Base-by-base conservation (phyloP, 2,113 vertebrate species). In the Otolemur garnettii region DNA sequence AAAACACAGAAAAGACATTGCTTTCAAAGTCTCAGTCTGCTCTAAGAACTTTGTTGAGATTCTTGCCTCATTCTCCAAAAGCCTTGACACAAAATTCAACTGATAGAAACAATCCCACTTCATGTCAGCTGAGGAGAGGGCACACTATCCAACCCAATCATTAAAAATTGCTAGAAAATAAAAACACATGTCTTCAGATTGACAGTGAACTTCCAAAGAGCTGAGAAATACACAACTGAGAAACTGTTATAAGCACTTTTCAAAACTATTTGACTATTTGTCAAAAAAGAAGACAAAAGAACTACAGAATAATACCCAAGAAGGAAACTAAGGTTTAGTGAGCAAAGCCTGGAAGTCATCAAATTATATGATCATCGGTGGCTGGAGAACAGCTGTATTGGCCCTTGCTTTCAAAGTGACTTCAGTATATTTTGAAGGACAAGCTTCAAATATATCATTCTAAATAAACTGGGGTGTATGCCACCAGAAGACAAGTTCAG, bases 1-100 rank as follows among this genome's bases (percentile, higher is more conserved):
- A 75, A 94, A 95, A 87, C 88, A 55, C 83, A 90, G 69, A 96
- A 83, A 94, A 86, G 93, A 96, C 85, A 62, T 50, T 91, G 94
- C 92, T 94, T 95, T 88, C 94, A 91, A 97, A 93, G 60, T 82
- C 82, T 68, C 66, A 35, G 59, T 91, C 59, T 94, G 13, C 26
- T 97, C 95, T 94, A 95, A 88, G 91, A 93, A 81, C 53, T 35
- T 91, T 88, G 59, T 45, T 75, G 96, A 78, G 79, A 91, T 69
- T 69, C 71, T 91, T 97, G 95, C 78, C 92, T 93, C n/a, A 1
- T 87, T 93, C 64, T 77, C 35, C n/a, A 82, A 64, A 42, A 96
- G 26, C 59, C 30, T 45, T 75, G 86, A 94, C 66, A 83, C 50
- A 78, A 90, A 94, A 96, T 84, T 45, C 84, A 95, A 19, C 64